Evolutionary conservation across 1,140 invertebrate species (phyloP).

Genomic region (Panagrolaimus sp.): DNA sequence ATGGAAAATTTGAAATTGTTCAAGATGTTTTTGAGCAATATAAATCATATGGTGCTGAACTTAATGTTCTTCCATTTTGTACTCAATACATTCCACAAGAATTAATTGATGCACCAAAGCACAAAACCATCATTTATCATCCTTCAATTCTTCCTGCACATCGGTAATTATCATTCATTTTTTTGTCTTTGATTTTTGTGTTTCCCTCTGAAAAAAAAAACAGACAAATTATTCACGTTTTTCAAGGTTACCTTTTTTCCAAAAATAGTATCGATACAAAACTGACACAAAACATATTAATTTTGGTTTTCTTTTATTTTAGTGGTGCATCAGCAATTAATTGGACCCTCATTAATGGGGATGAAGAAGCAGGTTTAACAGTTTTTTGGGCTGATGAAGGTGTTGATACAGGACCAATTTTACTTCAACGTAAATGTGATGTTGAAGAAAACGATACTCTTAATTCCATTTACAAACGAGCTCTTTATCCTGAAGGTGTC

Average conservation of each 20-base stretch:
- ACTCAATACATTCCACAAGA: conserved; percentile 93
- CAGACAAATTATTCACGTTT: conserved; percentile 9
- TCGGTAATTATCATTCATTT: conserved; percentile 60
- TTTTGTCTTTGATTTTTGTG: too few species aligned
- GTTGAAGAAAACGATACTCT: conserved; percentile 82
- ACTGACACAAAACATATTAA: too few species aligned
- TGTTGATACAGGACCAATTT: conserved; percentile 84
- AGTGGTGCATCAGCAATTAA: conserved; percentile 85
- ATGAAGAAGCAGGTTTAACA: conserved; percentile 78
- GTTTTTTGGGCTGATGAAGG: conserved; percentile 97
- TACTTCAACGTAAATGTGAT: conserved; percentile 73
- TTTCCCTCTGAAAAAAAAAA: not conserved
- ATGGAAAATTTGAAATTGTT: conserved; percentile 64
- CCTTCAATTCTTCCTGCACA: conserved; percentile 85
- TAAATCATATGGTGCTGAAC: conserved; percentile 76
- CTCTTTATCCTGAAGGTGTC: conserved; percentile 72
- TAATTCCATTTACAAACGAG: conserved; percentile 82
- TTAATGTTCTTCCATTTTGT: conserved; percentile 92
- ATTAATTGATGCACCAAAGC: conserved; percentile 76
- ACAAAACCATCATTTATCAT: conserved; percentile 88
- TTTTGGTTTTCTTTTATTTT: too few species aligned
- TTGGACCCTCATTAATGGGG: conserved; percentile 89
- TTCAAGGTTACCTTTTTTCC: conserved; percentile 17
- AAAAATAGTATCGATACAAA: too few species aligned
- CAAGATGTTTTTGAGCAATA: conserved; percentile 80